Evolutionary conservation across 2,888 invertebrate genomes (phyloP).

Genomic region (Ophion ventricosus): DNA sequence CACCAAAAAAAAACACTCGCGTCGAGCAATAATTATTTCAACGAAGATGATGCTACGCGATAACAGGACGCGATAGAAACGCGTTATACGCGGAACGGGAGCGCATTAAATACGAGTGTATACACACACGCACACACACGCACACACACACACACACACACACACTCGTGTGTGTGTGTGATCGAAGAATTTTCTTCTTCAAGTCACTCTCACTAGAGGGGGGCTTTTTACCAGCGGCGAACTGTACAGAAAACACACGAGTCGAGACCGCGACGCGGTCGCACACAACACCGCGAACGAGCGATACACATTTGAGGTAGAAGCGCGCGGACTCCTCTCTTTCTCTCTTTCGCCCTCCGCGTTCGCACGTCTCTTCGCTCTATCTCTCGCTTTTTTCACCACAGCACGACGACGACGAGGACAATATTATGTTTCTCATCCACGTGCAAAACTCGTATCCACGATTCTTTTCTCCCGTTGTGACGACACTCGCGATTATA

Average conservation of each 20-base stretch:
- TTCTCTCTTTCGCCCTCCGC: constrained; percentile 41
- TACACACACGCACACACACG: too few relatives aligned
- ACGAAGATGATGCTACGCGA: constrained; percentile 5
- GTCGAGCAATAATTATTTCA: constrained; percentile 11
- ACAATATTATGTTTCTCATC: constrained; percentile 60
- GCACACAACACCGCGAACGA: constrained; percentile 47
- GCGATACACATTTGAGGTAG: constrained; percentile 49
- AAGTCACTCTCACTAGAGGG: constrained; percentile 62
- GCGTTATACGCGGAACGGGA: background rate
- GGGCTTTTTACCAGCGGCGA: constrained; percentile 54
- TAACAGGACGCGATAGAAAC: constrained; percentile 3
- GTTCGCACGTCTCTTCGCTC: constrained; percentile 43
- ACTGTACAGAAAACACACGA: constrained; percentile 44
- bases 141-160: too few relatives aligned
- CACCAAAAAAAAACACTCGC: background rate
- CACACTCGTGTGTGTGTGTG: background rate
- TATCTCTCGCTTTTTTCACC: constrained; percentile 47
- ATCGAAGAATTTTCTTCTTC: constrained; percentile 46
- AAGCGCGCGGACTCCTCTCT: constrained; percentile 52
- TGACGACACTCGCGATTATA: constrained; percentile 54
- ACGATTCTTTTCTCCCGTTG: constrained; percentile 43
- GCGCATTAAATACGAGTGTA: background rate
- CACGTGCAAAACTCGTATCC: constrained; percentile 57
- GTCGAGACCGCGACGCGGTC: constrained; percentile 49
- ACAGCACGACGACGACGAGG: constrained; percentile 53